Base-by-base conservation (phyloP, 2,797 vertebrate genomes). In the Scolopax bukidnonensis region DNA sequence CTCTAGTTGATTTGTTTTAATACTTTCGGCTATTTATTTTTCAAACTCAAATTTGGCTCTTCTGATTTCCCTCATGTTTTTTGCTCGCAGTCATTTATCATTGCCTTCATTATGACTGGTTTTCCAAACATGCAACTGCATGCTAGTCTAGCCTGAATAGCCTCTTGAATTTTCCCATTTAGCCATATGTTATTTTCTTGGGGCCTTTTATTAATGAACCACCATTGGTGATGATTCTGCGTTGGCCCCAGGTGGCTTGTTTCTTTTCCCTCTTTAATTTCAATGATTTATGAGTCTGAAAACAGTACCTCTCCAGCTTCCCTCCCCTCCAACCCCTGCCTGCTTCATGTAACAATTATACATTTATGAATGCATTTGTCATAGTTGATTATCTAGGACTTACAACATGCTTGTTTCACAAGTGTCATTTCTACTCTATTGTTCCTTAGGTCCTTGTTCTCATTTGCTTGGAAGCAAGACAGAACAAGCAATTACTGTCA, bases 321-420 rank as follows among this genome's bases (percentile, higher is more conserved):
- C 50, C 30, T 10, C 11, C 70, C 13, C 40, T 25, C 38, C 32
- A 16, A 32, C 51, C 51, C 28, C 51, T 10, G 51, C 43, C 43
- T 8, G 17, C 74, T 84, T 77, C 64, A 40, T 41, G 76, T 76
- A 78, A 50, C 87, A 83, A 86, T 78, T 61, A 87, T 68, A 19
- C 71, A 84, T 77, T 92, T 95, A 4, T 87, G 87, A 92, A 78
- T 91, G 82, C 24, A 65, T 95, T 81, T 94, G 89, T 81, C 94
- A 84, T 68, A 54, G 91, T 2, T 71, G 91, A 94, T 95, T 86
- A 53, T 60, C 71, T 16, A 24, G 70, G 89, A 89, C 63, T 76
- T 54, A 43, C 32, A 92, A 88, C 89, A 82, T 60, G 74, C 75
- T 94, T 20, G 57, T 70, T 75, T 95, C 93, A 91, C 90, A 63